Evolutionary conservation across 2,797 vertebrate species (phyloP), one percentile per base, ranked within the genome.

Genomic region (Allobates femoralis): DNA sequence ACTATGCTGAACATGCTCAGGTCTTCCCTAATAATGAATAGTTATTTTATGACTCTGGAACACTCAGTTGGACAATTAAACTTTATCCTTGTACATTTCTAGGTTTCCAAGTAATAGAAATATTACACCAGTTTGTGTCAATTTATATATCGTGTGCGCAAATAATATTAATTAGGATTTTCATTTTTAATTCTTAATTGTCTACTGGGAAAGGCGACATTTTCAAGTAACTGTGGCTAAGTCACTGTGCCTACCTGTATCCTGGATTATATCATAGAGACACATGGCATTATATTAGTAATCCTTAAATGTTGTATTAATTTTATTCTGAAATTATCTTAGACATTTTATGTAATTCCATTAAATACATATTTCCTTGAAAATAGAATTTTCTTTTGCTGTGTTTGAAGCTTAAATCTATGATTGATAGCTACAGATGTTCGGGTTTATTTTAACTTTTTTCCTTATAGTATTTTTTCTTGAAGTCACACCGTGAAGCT

Each of bases 401-500:
- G n/a, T 30, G 26, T 66, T 30, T 15, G 3, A 66, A 4, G 28
- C 62, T 62, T 69, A 50, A 18, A 5, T 41, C 21, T 10, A n/a
- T 73, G 67, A n/a, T 15, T 73, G 69, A 73, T 73, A 26, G 69
- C 34, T 73, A 71, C 69, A 73, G 69, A 73, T 73, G 37, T 50
- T 73, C 37, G 5, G n/a, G n/a, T 2, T n/a, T 73, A 37, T 46
- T 46, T 73, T 46, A 73, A 37, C 69, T 16, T 34, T 73, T 73
- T 73, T 12, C 23, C 46, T n/a, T 15, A 50, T 23, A 2, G 37
- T 46, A 46, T 50, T 50, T 50, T 60, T 73, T 46, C 67, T 41
- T 41, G 67, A 32, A 71, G 19, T 71, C 67, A 37, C 37, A 73
- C 69, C 26, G 26, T 50, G 69, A 37, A 46, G 69, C 37, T 73